These are phyloP conservation scores for Epicauta chinensis DNA, from an alignment of 1,140 invertebrate genomes.

Conservation along the genomic window DNA sequence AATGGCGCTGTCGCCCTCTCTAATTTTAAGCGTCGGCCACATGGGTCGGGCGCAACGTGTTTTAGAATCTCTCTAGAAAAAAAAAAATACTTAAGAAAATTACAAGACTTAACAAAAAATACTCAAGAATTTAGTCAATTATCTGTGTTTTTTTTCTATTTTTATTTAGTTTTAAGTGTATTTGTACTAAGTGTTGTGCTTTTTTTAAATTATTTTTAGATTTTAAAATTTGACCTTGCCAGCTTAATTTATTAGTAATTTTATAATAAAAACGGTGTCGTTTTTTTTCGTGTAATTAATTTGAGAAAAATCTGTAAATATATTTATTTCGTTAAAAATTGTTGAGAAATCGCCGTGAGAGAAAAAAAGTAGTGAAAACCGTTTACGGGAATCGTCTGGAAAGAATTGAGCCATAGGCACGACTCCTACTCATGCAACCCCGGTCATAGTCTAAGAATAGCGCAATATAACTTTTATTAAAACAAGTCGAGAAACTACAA, in stretches of 20 bases:
- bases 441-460: conserved; percentile 32
- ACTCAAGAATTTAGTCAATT: conserved; percentile 2
- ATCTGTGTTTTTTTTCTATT: conserved; percentile 3
- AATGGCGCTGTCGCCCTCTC: conserved; percentile 33
- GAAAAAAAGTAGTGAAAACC: conserved; percentile 4
- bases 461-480: background rate
- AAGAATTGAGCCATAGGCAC: background rate
- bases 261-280: background rate
- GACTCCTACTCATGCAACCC: conserved; percentile 23
- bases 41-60: conserved; percentile 42
- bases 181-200: background rate
- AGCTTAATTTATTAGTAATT: background rate
- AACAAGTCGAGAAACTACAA: background rate
- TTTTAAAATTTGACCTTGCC: conserved; percentile 1
- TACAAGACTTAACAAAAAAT: too few relatives aligned
- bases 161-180: background rate
- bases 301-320: too few relatives aligned
- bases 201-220: conserved; percentile 1
- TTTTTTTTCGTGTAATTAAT: background rate
- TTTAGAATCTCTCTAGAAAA: conserved; percentile 6
- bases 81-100: too few relatives aligned
- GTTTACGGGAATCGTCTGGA: conserved; percentile 24
- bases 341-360: too few relatives aligned
- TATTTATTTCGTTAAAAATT: too few relatives aligned
- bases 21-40: conserved; percentile 40